Base-by-base conservation (phyloP, 2,888 invertebrate species). In the Mythimna pallens region DNA sequence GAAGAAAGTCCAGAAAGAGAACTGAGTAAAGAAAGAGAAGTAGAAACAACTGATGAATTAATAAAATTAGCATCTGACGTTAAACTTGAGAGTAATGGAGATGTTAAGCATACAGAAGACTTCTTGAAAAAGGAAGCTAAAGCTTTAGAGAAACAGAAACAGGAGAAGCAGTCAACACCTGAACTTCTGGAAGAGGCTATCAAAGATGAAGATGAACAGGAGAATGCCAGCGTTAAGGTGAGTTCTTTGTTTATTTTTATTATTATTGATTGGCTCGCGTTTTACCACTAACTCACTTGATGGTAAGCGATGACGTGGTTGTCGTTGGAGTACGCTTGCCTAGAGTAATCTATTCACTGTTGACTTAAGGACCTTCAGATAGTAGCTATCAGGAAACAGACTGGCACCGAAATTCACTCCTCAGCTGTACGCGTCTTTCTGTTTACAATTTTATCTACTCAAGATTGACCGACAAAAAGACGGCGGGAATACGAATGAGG, bases 141-240 rank as follows among this genome's bases (percentile, higher is more conserved):
- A 58, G 80, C 86, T 65, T 77, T 73, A 76, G 87, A 88, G 52
- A 91, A 91, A 54, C 88, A 90, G 67, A 86, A 89, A 62, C 85
- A 91, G 70, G 89, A 89, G 34, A 92, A 91, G 70, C 89, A 90
- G 73, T 88, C 92, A 14, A 94, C 95, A 12, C 92, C 92, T 34
- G 94, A 94, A 76, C 91, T 94, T 71, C 79, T 95, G 68, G 94
- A 93, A 79, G 95, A 95, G 80, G 94, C 95, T 43, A 87, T 94
- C 34, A 91, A 91, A 78, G 94, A 93, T 77, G 90, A 76, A 73
- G 89, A 85, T 58, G 94, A 86, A 30, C 73, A 85, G 63, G 93
- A 92, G 65, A 94, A 92, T 70, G 91, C 94, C 30, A 94, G 93
- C 70, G 96, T 96, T 10, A 96, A 96, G 91, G 96, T 96, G 84